A percentile compares a stretch with the other conserved stretches of the same genome.
These are phyloP conservation scores for Timema cristinae DNA, from an alignment of 2,888 invertebrate genomes.

Conservation along the genomic window DNA sequence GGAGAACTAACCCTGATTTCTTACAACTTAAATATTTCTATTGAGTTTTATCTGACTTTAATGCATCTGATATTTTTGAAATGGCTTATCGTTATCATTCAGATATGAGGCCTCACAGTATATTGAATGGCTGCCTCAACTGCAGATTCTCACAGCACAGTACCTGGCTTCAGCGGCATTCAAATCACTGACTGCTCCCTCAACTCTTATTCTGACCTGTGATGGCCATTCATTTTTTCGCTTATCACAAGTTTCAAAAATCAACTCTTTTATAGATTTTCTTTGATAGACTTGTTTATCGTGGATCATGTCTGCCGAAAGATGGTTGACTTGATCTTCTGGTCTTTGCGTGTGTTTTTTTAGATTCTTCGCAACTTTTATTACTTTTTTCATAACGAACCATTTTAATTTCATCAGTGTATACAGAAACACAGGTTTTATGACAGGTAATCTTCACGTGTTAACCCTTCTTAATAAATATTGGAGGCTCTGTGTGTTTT, in stretches of 20 bases:
- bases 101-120: neutral
- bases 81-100: neutral
- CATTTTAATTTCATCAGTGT: neutral
- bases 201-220: neutral
- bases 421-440: neutral
- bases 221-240: neutral
- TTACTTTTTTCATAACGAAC: neutral
- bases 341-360: neutral
- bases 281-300: neutral
- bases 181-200: neutral
- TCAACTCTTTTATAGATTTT: neutral
- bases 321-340: neutral
- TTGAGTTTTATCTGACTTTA: neutral
- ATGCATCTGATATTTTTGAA: neutral
- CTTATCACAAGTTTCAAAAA: neutral
- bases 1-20: neutral
- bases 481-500: too few species aligned
- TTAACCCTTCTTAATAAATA: too few species aligned
- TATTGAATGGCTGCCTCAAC: neutral
- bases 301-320: neutral
- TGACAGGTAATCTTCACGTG: neutral
- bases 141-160: neutral
- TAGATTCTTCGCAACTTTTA: neutral
- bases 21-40: neutral
- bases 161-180: neutral